Conservation (phyloP, 2,113 vertebrate species). For the Corvus cornix region DNA sequence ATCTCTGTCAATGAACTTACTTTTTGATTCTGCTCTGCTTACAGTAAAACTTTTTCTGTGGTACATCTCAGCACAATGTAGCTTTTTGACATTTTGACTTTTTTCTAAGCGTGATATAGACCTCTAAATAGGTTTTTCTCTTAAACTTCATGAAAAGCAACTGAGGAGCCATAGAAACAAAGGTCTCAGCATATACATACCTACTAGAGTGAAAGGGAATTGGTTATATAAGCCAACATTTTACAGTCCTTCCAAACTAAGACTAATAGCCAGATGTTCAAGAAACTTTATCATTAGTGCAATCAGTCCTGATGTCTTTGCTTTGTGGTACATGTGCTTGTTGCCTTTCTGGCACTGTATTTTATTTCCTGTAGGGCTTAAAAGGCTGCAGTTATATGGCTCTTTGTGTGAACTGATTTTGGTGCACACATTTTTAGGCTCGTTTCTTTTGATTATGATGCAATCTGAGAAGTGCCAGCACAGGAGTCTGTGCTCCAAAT, state of each 20-base stretch:
- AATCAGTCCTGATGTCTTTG: not conserved
- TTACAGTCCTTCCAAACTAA: not conserved
- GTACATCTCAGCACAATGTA: not conserved
- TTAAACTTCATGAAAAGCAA: not conserved
- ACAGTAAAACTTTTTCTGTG: not conserved
- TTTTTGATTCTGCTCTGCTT: not conserved
- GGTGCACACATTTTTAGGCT: not conserved
- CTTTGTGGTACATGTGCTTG: not conserved
- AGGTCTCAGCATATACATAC: not conserved
- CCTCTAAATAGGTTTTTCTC: not conserved
- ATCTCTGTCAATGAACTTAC: not conserved
- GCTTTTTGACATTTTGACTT: not conserved
- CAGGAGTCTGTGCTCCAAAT: not conserved
- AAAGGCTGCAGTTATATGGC: not conserved
- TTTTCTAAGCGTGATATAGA: not conserved
- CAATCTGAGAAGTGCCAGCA: not conserved
- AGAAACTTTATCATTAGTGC: conserved; percentile 8
- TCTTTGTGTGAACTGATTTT: not conserved
- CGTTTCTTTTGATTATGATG: not conserved
- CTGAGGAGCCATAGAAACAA: not conserved
- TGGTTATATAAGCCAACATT: not conserved
- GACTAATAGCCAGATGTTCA: conserved; percentile 39
- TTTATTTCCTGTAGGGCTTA: not conserved
- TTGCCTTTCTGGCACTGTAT: not conserved
- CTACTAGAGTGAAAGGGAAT: not conserved